These are phyloP conservation scores for Leptocoma aspasia DNA, from an alignment of 2,113 vertebrate species.

Conservation along the genomic window DNA sequence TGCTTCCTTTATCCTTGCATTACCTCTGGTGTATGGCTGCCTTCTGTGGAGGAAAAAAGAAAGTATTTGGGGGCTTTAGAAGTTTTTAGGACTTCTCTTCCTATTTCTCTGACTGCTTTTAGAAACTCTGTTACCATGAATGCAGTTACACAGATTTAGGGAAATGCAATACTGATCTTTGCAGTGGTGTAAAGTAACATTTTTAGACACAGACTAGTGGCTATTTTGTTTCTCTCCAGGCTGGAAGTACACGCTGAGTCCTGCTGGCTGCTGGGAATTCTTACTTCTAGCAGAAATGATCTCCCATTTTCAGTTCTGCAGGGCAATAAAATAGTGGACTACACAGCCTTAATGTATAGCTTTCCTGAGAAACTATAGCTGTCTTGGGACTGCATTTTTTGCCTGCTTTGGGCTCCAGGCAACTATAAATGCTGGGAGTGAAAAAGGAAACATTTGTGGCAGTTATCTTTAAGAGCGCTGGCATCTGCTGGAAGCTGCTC, in stretches of 20 bases:
- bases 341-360: not conserved
- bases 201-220: not conserved
- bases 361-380: constrained; percentile 42
- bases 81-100: not conserved
- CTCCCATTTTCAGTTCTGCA: constrained; percentile 1
- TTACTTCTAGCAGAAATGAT: not conserved
- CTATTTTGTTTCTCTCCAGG: not conserved
- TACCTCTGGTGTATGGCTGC: not conserved
- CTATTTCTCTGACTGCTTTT: not conserved
- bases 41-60: not conserved
- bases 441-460: constrained; percentile 23
- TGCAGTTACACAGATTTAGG: not conserved
- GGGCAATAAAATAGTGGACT: constrained; percentile 19
- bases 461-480: not conserved
- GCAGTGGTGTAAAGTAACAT: not conserved
- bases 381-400: constrained; percentile 28
- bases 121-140: not conserved
- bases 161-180: not conserved
- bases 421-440: not conserved
- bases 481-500: not conserved
- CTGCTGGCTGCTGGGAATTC: not conserved
- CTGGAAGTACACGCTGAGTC: not conserved
- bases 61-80: not conserved
- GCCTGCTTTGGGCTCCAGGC: not conserved
- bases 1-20: not conserved